Base-by-base conservation (phyloP, 2,888 invertebrate species). In the Aphrophora alni region DNA sequence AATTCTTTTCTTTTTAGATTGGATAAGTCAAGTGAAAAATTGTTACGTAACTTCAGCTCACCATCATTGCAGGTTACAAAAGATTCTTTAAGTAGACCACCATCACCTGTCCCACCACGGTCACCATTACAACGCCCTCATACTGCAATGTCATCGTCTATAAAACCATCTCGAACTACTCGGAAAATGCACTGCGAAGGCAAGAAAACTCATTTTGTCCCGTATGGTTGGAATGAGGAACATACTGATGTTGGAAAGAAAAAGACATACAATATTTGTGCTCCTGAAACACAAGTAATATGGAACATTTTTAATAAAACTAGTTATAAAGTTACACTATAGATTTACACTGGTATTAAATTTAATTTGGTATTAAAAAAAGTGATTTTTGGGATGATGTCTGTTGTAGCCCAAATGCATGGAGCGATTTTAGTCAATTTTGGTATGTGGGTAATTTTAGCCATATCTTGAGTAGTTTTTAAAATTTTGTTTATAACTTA, bases 131-230 rank as follows among this genome's bases (percentile, higher is more conserved):
- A 59, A 68, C 28, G 69, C 17, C 28, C 70, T 38, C 69, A n/a
- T n/a, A 51, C 68, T 17, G 24, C 73, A 70, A 38, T 38, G 38
- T 81, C 81, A 21, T 33, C 74, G 21, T 68, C 78, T 21, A 68
- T 38, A 38, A 38, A 77, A 38, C 81, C 81, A 17, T 25, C 78
- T 17, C 38, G 78, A 26, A 78, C 78, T 27, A 78, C 44, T 17
- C 70, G 26, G 21, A 81, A 81, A 33, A 68, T 81, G 17, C 69
- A 27, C 27, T 28, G 76, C 0, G 81, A 81, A 33, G 74, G 75
- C 17, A 81, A 78, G 75, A 74, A 75, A 59, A 78, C 81, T n/a
- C 81, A 81, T 51, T 81, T 81, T 78, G 75, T 78, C 25, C 81
- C 81, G 26, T 81, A 72, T 38, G 81, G 78, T 7, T 78, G 78